phyloP scores from a whole-genome alignment of 1,140 invertebrate genomes.

The Danaus plexippus region DNA sequence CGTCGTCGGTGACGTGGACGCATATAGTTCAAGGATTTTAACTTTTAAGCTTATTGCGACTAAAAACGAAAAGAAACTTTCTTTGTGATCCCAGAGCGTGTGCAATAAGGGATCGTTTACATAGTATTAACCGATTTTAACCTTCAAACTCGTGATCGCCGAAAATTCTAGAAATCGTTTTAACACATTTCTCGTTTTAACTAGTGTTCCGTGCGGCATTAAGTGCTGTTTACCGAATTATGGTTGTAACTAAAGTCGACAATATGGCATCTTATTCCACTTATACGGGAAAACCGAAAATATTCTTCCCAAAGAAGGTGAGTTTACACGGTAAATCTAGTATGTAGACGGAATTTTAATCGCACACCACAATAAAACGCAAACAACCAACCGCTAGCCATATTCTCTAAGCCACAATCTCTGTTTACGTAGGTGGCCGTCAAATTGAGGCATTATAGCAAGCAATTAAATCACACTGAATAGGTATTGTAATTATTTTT shows the following conservation, averaged over 20 bases:
- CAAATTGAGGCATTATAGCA: constrained; percentile 18
- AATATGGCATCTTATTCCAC: constrained; percentile 68
- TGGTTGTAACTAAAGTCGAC: constrained; percentile 67
- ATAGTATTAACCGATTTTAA: constrained; percentile 22
- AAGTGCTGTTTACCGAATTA: constrained; percentile 59
- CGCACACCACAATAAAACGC: constrained; percentile 3
- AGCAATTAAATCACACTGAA: constrained; percentile 12
- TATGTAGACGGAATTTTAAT: constrained; percentile 18
- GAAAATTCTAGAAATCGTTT: constrained; percentile 59
- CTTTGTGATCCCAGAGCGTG: constrained; percentile 39
- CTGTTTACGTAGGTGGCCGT: constrained; percentile 29
- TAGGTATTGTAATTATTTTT: constrained; percentile 18
- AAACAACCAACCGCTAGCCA: constrained; percentile 12
- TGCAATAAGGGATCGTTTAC: constrained; percentile 29
- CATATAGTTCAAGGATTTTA: constrained; percentile 50
- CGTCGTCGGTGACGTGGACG: constrained; percentile 55
- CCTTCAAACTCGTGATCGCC: constrained; percentile 44
- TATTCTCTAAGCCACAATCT: constrained; percentile 17
- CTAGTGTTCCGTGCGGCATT: constrained; percentile 47
- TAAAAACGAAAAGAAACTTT: constrained; percentile 61
- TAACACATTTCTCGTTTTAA: constrained; percentile 31
- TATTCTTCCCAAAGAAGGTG: constrained; percentile 70
- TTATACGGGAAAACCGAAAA: constrained; percentile 68
- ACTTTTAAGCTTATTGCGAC: constrained; percentile 52
- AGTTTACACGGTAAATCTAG: constrained; percentile 21